Evolutionary conservation across 2,888 invertebrate species (phyloP), one percentile per base, ranked within the genome.

Genomic region (Beris morrisii): DNA sequence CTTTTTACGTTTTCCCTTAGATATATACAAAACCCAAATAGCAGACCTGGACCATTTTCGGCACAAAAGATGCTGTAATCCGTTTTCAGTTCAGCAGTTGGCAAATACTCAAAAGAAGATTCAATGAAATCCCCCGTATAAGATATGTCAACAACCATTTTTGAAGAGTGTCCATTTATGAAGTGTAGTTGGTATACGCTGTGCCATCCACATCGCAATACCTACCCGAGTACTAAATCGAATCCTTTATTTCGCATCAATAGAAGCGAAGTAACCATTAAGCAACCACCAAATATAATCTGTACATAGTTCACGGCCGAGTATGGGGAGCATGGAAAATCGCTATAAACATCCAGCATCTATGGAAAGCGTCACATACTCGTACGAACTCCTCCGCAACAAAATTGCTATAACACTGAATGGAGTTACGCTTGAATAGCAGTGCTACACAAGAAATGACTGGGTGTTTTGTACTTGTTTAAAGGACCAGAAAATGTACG

Each of bases 401-500:
- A 6, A 56, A 43, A 56, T 38, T 13, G 32, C 38, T 28, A 38
- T 38, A 56, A 56, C 56, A 15, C 38, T 56, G 56, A 56, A 56
- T 56, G 43, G 6, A 56, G 56, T 56, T 43, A 56, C 56, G 56
- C 43, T 56, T 22, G 56, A 56, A 56, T 43, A 4, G 56, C 15
- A 38, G 32, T 38, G 56, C 32, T 38, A 56, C 38, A 56, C 56
- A 43, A 38, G 43, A 13, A 38, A 56, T 56, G 56, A 43, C 43
- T 52, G 28, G 52, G 11, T 38, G 43, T 56, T 56, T 56, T 13
- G 43, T 56, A 43, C 28, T 56, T 43, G 22, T 9, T 56, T 56
- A 56, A 56, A 43, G 43, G 56, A 43, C 56, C 56, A 56, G 56
- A 56, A 56, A 56, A 56, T 56, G 56, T 43, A 38, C 38, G 56